Percentiles rank a stretch among this genome's conserved stretches.
Evolutionary conservation across 2,797 vertebrate species (phyloP).

Genomic region (Microcaecilia unicolor): DNA sequence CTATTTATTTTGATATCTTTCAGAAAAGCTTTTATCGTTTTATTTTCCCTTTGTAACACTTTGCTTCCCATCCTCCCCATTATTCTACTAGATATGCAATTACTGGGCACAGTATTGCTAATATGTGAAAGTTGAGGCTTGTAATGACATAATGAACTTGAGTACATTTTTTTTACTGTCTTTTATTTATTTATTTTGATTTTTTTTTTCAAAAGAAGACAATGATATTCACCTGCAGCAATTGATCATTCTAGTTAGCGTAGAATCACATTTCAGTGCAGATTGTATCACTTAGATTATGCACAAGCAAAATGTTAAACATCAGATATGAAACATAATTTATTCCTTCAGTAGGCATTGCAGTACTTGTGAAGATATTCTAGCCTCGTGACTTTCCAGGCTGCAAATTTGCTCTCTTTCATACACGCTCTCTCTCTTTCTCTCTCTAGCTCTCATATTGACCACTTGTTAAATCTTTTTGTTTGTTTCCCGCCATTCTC

Average conservation of each 20-base stretch:
- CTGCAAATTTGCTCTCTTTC: conserved; percentile 46
- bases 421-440: neutral
- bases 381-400: conserved; percentile 41
- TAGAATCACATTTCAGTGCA: conserved; percentile 37
- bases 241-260: conserved; percentile 37
- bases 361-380: conserved; percentile 42
- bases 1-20: no score
- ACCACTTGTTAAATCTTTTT: conserved; percentile 94
- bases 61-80: no score
- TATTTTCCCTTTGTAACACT: no score
- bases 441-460: conserved; percentile 54
- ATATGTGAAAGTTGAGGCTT: neutral
- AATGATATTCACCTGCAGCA: conserved; percentile 10
- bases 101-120: neutral
- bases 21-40: no score
- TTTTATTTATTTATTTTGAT: conserved; percentile 3
- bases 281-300: conserved; percentile 32
- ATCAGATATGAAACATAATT: conserved; percentile 47
- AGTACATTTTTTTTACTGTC: neutral
- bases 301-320: conserved; percentile 39
- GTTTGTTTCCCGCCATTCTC: conserved; percentile 88
- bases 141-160: neutral
- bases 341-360: conserved; percentile 49
- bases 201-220: conserved; percentile 16
- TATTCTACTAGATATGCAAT: neutral